These are phyloP conservation scores for Mayetiola destructor DNA, from an alignment of 2,888 invertebrate species.

Conservation along the genomic window DNA sequence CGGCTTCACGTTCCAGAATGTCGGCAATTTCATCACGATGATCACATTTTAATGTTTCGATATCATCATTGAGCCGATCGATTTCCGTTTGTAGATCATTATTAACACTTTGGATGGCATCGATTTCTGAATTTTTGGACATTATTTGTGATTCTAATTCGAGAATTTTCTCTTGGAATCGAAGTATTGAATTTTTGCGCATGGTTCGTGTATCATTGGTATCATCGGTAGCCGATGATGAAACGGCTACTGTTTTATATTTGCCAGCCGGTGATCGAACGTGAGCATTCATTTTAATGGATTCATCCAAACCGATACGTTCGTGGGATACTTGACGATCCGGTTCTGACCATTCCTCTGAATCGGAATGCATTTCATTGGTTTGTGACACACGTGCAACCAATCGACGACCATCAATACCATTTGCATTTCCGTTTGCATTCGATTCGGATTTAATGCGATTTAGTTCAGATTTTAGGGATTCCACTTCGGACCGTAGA, in stretches of 20 bases:
- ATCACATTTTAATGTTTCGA: slow-evolving; percentile 20
- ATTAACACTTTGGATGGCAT: slow-evolving; percentile 30
- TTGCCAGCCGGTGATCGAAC: background rate
- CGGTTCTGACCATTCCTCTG: slow-evolving; percentile 78
- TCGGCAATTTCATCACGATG: slow-evolving; percentile 22
- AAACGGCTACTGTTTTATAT: slow-evolving; percentile 7
- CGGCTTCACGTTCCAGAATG: slow-evolving; percentile 25
- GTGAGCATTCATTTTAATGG: background rate
- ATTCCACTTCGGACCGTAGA: slow-evolving; percentile 20
- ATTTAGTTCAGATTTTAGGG: slow-evolving; percentile 26
- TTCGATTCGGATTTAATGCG: slow-evolving; percentile 27
- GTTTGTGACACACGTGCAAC: too few species aligned
- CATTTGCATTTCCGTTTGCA: slow-evolving; percentile 21
- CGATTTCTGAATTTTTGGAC: slow-evolving; percentile 31
- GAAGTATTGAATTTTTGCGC: background rate
- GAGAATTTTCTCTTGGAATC: slow-evolving; percentile 32
- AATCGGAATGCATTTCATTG: slow-evolving; percentile 41
- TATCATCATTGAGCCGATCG: slow-evolving; percentile 13
- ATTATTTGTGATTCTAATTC: slow-evolving; percentile 35
- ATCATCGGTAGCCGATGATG: slow-evolving; percentile 29
- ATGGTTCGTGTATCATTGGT: slow-evolving; percentile 21
- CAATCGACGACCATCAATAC: background rate
- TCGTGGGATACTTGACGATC: slow-evolving; percentile 68
- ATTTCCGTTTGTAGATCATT: background rate
- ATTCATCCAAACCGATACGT: slow-evolving; percentile 53